Percentiles rank a stretch among this genome's conserved stretches.
Evolutionary conservation across 2,888 invertebrate genomes (phyloP).

Genomic region (Nineta flava): DNA sequence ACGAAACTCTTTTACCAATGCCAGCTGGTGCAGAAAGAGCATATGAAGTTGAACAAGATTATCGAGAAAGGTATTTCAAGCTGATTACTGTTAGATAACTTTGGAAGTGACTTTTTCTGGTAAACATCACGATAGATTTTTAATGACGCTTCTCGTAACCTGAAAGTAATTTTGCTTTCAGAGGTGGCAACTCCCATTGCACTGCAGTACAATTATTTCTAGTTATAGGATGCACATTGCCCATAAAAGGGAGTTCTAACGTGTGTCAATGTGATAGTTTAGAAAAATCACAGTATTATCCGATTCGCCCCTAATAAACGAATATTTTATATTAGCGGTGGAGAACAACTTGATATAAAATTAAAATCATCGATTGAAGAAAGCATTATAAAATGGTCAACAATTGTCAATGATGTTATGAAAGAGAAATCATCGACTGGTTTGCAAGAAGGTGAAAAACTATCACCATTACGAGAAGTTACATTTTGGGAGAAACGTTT

Average conservation of each 20-base stretch:
- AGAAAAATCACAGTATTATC: too few relatives aligned
- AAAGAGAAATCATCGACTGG: slow-evolving; percentile 57
- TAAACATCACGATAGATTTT: too few relatives aligned
- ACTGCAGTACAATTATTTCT: too few relatives aligned
- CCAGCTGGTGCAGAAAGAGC: slow-evolving; percentile 60
- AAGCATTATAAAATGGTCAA: slow-evolving; percentile 74
- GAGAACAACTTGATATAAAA: slow-evolving; percentile 43
- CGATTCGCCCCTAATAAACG: too few relatives aligned
- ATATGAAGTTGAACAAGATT: slow-evolving; percentile 37
- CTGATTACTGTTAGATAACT: too few relatives aligned
- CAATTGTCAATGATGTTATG: slow-evolving; percentile 61
- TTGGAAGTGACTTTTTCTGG: too few relatives aligned
- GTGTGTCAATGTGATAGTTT: too few relatives aligned
- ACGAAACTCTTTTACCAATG: slow-evolving; percentile 74
- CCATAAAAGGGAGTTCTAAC: too few relatives aligned
- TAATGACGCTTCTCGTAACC: too few relatives aligned
- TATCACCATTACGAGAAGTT: slow-evolving; percentile 54
- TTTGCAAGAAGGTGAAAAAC: slow-evolving; percentile 50
- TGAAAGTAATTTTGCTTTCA: too few relatives aligned
- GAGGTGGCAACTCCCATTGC: too few relatives aligned
- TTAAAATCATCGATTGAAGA: slow-evolving; percentile 73
- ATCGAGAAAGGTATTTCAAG: slow-evolving; percentile 26
- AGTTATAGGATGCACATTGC: too few relatives aligned
- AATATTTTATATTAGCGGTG: slow-evolving; percentile 24
- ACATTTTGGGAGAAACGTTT: slow-evolving; percentile 66